Evolutionary conservation across 2,113 vertebrate genomes (phyloP), one percentile per base, ranked within the genome.

Genomic region (Rissa tridactyla): DNA sequence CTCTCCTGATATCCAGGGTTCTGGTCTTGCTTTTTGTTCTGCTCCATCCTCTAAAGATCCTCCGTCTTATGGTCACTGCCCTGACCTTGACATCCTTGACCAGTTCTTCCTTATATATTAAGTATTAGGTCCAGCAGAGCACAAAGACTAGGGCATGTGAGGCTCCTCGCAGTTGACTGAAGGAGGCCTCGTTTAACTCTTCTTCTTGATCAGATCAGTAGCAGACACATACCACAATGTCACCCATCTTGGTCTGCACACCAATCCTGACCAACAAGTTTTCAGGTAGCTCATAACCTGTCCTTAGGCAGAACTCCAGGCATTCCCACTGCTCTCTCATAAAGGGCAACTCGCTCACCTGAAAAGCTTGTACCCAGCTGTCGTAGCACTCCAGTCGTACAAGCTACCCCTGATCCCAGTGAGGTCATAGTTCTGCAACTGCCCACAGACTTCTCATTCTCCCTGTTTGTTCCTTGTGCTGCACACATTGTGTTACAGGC

Each of bases 361-460:
- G 62, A 51, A 44, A 44, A 81, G 32, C 42, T 57, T 25, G 44
- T 25, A 29, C 12, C 46, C 34, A 76, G 11, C 40, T 9, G 4
- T 8, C 30, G 10, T 1, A 34, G 36, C 47, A 26, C 47, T 23
- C 46, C 3, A 26, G 36, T 17, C 5, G 0, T 4, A 13, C 2
- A 9, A 58, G 29, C 55, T 11, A 44, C 8, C 54, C 32, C 49
- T 6, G 29, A 52, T 5, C 29, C 34, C 17, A 47, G 0, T 2
- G 15, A 51, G 15, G 9, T 21, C 46, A 9, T 1, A 68, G 54
- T 6, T 73, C 54, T 38, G 29, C 9, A 68, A 66, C 46, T 49
- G 60, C 38, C 27, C 57, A 30, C 26, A 22, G 30, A 11, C 38
- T n/a, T 27, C n/a, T 42, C 52, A 10, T 3, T 34, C 21, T 61